Evolutionary conservation across 2,113 vertebrate genomes (phyloP).

Genomic region (Corythornis cristatus): DNA sequence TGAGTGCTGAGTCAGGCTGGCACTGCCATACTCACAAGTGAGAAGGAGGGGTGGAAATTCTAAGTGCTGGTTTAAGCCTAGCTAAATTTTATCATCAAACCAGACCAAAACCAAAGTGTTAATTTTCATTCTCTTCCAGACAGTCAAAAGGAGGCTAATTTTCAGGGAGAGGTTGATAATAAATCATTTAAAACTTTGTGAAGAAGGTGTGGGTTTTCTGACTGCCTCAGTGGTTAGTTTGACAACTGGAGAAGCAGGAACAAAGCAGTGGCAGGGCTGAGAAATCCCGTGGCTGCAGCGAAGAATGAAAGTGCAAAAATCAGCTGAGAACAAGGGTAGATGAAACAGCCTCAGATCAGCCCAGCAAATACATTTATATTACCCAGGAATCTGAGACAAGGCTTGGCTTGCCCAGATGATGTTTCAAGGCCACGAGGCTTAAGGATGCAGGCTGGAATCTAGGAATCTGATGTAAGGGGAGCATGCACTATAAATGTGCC

Average conservation of each 20-base stretch:
- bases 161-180: neutral
- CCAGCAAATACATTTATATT: neutral
- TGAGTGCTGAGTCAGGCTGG: neutral
- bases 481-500: rapidly evolving
- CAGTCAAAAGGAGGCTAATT: neutral
- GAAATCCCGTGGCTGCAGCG: neutral
- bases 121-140: neutral
- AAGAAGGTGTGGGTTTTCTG: neutral
- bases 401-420: neutral
- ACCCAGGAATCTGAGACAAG: neutral
- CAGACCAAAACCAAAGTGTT: neutral
- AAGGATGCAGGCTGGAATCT: neutral
- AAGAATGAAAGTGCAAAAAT: neutral
- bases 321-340: neutral
- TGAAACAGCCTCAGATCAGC: neutral
- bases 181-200: neutral
- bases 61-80: neutral
- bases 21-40: neutral
- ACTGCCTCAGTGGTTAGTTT: neutral
- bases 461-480: neutral
- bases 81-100: neutral
- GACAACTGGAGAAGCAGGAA: neutral
- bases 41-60: neutral
- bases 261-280: neutral
- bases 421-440: neutral